Conservation (phyloP, 2,888 invertebrate genomes). For the Neoaliturus tenellus region DNA sequence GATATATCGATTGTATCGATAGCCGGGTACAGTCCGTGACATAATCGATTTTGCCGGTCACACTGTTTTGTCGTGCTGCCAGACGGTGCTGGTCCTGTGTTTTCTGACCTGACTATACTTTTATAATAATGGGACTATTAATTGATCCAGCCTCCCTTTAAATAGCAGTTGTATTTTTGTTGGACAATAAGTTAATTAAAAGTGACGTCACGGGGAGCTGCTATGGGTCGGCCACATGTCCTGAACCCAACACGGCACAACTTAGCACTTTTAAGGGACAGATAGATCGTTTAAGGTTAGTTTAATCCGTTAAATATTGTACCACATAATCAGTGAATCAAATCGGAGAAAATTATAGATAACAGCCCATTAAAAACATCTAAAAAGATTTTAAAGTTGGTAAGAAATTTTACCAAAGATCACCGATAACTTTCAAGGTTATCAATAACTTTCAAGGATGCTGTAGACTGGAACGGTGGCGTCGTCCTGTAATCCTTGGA, state of each 20-base stretch:
- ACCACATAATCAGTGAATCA: too few species aligned
- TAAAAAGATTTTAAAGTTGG: too few species aligned
- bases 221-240: constrained; percentile 24
- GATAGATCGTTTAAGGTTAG: too few species aligned
- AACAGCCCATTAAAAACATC: too few species aligned
- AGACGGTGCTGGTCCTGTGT: neutral
- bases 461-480: too few species aligned
- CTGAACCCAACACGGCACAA: neutral
- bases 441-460: too few species aligned
- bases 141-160: constrained; percentile 56
- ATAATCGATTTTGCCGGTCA: constrained; percentile 26
- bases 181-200: constrained; percentile 55
- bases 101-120: constrained; percentile 52
- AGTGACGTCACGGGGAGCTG: constrained; percentile 52
- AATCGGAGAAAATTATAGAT: too few species aligned
- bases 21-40: neutral
- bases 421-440: too few species aligned
- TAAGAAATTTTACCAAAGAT: too few species aligned
- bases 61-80: constrained; percentile 22
- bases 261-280: too few species aligned
- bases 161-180: constrained; percentile 56
- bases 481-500: too few species aligned
- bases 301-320: too few species aligned
- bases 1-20: constrained; percentile 12
- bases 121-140: constrained; percentile 57